A percentile compares a stretch with the other conserved stretches of the same genome.
These are phyloP conservation scores for Pseudanteris insignis DNA, from an alignment of 2,888 invertebrate species.

Conservation along the genomic window DNA sequence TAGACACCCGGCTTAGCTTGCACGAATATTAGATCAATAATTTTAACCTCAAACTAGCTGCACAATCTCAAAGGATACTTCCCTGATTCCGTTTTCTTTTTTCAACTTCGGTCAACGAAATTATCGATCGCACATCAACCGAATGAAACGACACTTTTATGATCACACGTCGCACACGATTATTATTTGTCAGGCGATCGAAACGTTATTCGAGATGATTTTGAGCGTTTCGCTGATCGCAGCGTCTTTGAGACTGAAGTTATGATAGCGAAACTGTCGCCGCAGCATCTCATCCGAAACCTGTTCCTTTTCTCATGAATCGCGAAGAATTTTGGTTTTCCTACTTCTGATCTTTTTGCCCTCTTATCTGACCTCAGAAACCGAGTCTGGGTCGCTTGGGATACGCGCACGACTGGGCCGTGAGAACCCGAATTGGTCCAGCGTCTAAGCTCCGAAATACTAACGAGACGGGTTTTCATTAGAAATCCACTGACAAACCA, in stretches of 20 bases:
- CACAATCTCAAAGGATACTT: slow-evolving; percentile 47
- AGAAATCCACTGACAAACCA: slow-evolving; percentile 27
- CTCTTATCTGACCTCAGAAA: slow-evolving; percentile 40
- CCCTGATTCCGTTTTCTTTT: too few species aligned
- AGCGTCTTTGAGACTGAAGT: slow-evolving; percentile 60
- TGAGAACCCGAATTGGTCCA: slow-evolving; percentile 60
- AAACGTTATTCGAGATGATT: slow-evolving; percentile 3
- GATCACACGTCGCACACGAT: too few species aligned
- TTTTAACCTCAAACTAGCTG: slow-evolving; percentile 57
- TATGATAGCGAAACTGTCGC: slow-evolving; percentile 48
- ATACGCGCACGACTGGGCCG: slow-evolving; percentile 55
- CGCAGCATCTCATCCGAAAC: slow-evolving; percentile 51
- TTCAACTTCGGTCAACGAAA: too few species aligned
- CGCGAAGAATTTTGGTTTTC: slow-evolving; percentile 51
- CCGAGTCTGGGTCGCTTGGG: slow-evolving; percentile 33
- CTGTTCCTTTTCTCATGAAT: slow-evolving; percentile 51
- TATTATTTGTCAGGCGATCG: neutral
- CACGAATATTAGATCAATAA: slow-evolving; percentile 67
- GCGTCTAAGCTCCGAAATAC: slow-evolving; percentile 42
- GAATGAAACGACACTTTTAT: too few species aligned
- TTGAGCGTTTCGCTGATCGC: slow-evolving; percentile 54
- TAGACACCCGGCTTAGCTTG: slow-evolving; percentile 61
- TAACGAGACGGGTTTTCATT: slow-evolving; percentile 52
- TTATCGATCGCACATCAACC: too few species aligned
- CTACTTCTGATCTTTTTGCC: slow-evolving; percentile 46